Conservation (phyloP, 2,113 vertebrate species). For the Tympanuchus pallidicinctus region DNA sequence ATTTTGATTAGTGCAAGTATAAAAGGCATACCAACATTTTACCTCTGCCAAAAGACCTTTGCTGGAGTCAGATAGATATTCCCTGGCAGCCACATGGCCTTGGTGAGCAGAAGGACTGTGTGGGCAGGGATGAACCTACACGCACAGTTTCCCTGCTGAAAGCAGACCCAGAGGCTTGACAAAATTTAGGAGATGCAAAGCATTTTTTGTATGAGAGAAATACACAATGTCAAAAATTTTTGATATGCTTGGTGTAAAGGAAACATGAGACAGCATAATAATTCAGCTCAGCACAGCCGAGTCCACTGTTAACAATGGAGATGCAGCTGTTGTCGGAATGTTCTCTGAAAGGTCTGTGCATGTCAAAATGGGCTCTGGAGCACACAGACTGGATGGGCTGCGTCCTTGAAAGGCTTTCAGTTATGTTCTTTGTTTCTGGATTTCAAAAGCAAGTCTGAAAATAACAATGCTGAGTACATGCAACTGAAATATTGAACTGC, state of each 20-base stretch:
- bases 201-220: not conserved
- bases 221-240: not conserved
- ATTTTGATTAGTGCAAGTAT: not conserved
- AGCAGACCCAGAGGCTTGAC: not conserved
- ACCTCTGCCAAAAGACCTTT: not conserved
- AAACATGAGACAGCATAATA: not conserved
- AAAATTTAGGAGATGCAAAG: not conserved
- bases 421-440: not conserved
- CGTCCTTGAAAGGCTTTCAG: not conserved
- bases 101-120: not conserved
- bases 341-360: not conserved
- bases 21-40: accelerated
- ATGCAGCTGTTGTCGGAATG: not conserved
- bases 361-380: not conserved
- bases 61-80: not conserved
- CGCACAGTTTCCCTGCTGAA: not conserved
- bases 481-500: not conserved
- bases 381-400: not conserved
- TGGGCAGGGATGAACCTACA: not conserved
- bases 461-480: not conserved
- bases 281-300: not conserved
- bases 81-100: not conserved
- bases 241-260: not conserved
- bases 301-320: not conserved
- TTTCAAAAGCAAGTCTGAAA: not conserved